Base-by-base conservation (phyloP, 2,888 invertebrate species). In the Ormia ochracea region DNA sequence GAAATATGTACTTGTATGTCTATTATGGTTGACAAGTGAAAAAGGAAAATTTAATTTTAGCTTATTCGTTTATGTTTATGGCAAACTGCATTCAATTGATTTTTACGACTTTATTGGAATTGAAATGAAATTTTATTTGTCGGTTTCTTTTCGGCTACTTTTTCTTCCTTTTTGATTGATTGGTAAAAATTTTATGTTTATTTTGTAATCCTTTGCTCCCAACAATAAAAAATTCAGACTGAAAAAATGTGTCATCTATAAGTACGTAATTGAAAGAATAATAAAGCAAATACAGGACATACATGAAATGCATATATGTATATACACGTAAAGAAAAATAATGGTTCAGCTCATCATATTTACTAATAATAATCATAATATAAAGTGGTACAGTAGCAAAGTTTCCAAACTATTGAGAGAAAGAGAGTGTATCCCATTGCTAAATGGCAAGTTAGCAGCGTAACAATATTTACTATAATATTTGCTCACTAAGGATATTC, bases 101-200 rank as follows among this genome's bases (percentile, higher is more conserved):
- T 80, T 75, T 80, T 80, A 80, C 66, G 80, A 56, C 75, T 68
- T 68, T 41, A 68, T 41, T 72, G 75, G 72, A 72, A 80, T 76
- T 76, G 72, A 68, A 72, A 63, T 76, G 72, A 65, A 66, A 63
- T 76, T 70, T 75, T 12, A 21, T 75, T 59, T 73, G 45, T 14
- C 28, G 50, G 1, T 4, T 58, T 45, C 3, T 52, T 33, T 31
- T 0, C 21, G 1, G 23, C 4, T 21, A 5, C 14, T 10, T 38
- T 63, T 76, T 76, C 72, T 36, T 80, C 38, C 75, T 36, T 56
- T 80, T 72, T 80, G 80, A 80, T 80, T 72, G 75, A 80, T 76
- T 66, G 72, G 61, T 76, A 38, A 61, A 70, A 68, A 61, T 68
- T 76, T 68, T 76, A 76, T 72, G 66, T 66, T 72, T 76, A 72